Base-by-base conservation (phyloP, 2,888 invertebrate species). In the Ectemnius cavifrons region DNA sequence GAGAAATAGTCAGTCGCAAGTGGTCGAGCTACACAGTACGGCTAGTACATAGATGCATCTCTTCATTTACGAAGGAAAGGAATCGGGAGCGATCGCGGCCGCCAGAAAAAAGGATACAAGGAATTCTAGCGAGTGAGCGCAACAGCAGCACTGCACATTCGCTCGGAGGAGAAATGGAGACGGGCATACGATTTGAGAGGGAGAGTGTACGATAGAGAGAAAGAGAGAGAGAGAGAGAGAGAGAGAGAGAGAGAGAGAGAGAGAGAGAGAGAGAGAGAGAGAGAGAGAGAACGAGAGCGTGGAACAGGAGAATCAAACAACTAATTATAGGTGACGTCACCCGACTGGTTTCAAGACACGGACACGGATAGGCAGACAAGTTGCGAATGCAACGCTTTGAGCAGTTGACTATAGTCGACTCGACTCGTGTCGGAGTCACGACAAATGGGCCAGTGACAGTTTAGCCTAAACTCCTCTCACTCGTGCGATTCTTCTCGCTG, bases 271-370 rank as follows among this genome's bases (percentile, higher is more conserved):
- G 61, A 14, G 11, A 18, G 63, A 1, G 20, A 20, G 20, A 2
- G 20, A 20, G 20, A 2, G 20, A 20, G 20, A 2, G 20, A 20
- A n/a, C n/a, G 20, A 20, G 63, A 57, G 61, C 18, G 23, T 52
- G 68, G 70, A 73, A 81, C 74, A 73, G 82, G 77, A 71, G 84
- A 85, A 85, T 86, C 80, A 85, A 86, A 86, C 83, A 85, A 86
- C 85, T 86, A 89, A 89, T 89, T 89, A 89, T 87, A 85, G 84
- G 84, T 89, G 89, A 89, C 89, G 88, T 88, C 87, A 87, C 74
- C 80, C 80, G 78, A 83, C 83, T 86, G 81, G 84, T 86, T 87
- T 84, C 84, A 81, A 85, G 83, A 77, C 72, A 82, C 80, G 75
- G 83, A 78, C 72, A 82, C 80, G 37, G 8, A 37, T 1, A 0